Conservation (phyloP, 2,113 vertebrate species). For the Miniopterus natalensis region DNA sequence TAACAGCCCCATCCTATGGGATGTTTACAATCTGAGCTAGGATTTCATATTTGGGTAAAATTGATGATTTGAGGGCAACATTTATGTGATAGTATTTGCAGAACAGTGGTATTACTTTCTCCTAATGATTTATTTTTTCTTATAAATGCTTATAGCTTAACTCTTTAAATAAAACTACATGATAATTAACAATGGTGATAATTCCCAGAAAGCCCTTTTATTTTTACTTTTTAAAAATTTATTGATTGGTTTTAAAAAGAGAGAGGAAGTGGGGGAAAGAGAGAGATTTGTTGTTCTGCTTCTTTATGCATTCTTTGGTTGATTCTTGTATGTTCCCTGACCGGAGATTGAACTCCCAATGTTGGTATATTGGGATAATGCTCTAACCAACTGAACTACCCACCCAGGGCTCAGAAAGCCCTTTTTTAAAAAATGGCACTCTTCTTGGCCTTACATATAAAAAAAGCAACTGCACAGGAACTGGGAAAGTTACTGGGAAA, state of each 20-base stretch:
- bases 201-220: neutral
- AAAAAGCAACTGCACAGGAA: neutral
- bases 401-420: neutral
- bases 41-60: neutral
- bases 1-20: neutral
- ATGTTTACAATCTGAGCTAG: neutral
- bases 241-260: too few relatives aligned
- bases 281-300: neutral
- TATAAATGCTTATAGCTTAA: neutral
- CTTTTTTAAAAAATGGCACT: neutral
- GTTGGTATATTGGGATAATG: neutral
- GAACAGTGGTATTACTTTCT: neutral
- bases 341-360: neutral
- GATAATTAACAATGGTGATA: neutral
- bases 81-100: neutral
- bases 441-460: neutral
- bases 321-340: neutral
- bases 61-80: neutral
- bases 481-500: neutral
- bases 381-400: neutral
- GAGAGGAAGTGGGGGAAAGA: neutral
- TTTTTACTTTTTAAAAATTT: neutral
- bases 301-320: neutral
- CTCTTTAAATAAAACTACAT: neutral
- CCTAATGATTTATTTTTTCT: conserved; percentile 37